Conservation (phyloP, 2,113 vertebrate genomes). For the Canis aureus region DNA sequence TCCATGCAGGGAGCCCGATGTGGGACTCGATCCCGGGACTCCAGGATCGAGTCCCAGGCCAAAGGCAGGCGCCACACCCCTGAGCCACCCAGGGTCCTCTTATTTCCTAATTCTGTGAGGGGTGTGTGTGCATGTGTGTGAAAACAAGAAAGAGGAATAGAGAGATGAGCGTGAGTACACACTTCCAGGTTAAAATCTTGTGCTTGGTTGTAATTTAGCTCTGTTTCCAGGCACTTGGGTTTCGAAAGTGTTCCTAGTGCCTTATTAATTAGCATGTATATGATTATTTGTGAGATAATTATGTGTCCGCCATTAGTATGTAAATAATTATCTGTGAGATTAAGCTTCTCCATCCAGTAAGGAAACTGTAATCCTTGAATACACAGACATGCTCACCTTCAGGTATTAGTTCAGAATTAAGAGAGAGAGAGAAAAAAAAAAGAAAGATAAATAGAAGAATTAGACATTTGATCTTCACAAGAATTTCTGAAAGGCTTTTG, state of each 20-base stretch:
- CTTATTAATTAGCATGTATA: slow-evolving; percentile 47
- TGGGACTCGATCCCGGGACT: no score
- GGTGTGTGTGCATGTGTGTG: background rate
- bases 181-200: slow-evolving; percentile 30
- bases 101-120: slow-evolving; percentile 5
- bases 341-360: background rate
- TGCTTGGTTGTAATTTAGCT: background rate
- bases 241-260: background rate
- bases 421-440: background rate
- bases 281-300: slow-evolving; percentile 10
- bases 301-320: background rate
- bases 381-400: slow-evolving; percentile 33
- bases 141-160: background rate
- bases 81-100: background rate
- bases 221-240: background rate
- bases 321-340: slow-evolving; percentile 57
- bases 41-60: no score
- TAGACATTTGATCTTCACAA: slow-evolving; percentile 62
- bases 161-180: background rate
- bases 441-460: slow-evolving; percentile 35
- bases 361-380: slow-evolving; percentile 41
- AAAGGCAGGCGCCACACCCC: no score
- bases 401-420: slow-evolving; percentile 29
- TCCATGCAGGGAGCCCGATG: no score
- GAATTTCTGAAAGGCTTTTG: slow-evolving; percentile 15